Evolutionary conservation across 2,888 invertebrate genomes (phyloP).

Genomic region (Margaritifera margaritifera): DNA sequence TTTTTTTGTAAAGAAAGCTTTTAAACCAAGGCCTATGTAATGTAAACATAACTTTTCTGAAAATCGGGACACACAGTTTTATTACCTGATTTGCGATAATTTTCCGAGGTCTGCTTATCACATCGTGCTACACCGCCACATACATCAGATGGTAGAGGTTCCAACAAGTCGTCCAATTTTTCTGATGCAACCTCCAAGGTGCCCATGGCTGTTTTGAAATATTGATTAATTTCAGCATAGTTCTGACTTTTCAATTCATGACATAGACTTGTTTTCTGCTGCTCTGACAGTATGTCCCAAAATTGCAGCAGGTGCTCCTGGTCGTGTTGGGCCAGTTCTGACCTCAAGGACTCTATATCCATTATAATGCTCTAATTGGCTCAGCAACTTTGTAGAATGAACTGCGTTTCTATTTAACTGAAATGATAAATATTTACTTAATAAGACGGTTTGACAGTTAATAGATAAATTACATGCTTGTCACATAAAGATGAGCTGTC

Average conservation of each 20-base stretch:
- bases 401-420: too few species aligned
- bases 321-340: conserved; percentile 77
- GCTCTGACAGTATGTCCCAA: conserved; percentile 82
- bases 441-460: too few species aligned
- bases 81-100: conserved; percentile 82
- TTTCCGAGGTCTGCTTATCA: conserved; percentile 77
- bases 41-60: too few species aligned
- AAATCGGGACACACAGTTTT: not conserved
- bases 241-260: conserved; percentile 78
- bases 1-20: too few species aligned
- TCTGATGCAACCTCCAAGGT: conserved; percentile 67
- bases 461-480: too few species aligned
- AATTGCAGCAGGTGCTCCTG: conserved; percentile 89
- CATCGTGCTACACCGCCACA: conserved; percentile 86
- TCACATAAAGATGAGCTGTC: too few species aligned
- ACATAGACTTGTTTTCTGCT: conserved; percentile 78
- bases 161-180: conserved; percentile 85
- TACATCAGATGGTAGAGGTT: conserved; percentile 87
- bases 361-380: conserved; percentile 19
- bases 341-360: conserved; percentile 43
- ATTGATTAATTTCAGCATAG: conserved; percentile 81
- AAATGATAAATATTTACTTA: too few species aligned
- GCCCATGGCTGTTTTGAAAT: conserved; percentile 76
- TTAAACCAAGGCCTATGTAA: too few species aligned
- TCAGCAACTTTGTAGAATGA: too few species aligned